Base-by-base conservation (phyloP, 2,113 vertebrate genomes). In the Mohoua ochrocephala region DNA sequence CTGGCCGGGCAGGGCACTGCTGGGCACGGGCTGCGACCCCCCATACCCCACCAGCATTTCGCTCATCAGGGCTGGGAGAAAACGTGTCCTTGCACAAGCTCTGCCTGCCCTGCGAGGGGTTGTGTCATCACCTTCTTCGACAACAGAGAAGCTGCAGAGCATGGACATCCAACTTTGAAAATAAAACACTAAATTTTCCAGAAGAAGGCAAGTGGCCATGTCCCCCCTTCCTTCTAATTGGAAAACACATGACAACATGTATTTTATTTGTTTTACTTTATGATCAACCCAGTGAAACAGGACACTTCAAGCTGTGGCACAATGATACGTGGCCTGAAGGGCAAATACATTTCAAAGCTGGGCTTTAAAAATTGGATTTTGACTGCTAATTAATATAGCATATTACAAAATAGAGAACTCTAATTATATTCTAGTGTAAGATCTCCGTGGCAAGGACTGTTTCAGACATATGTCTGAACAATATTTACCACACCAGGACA, bases 331-430 rank as follows among this genome's bases (percentile, higher is more conserved):
- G 53, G 81, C 77, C 92, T 84, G 90, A 93, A 93, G 93, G 87
- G 77, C 84, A 87, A 94, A 93, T 30, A 52, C 1, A 4, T 84
- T 87, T 91, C 69, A 68, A 87, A 95, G 54, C 45, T 84, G 81
- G 93, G 69, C 81, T 91, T 89, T 68, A 93, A 91, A 91, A 94
- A 87, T 37, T 89, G 56, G 50, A 84, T 87, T 89, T 91, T 63
- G 81, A 75, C 84, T 94, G 73, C 73, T 89, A 93, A 91, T 93
- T 96, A 94, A 79, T 87, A 78, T 67, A 82, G 78, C 52, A 71
- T 37, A 84, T 68, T 85, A 45, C 44, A 81, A 77, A 89, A 67
- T 16, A 87, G 14, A 78, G 69, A 77, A 73, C 42, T 64, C 74
- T 64, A 87, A 87, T 91, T 84, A 87, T 81, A 78, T 71, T 71